Conservation (phyloP, 2,797 vertebrate species). For the Sebastiscus albofasciatus region DNA sequence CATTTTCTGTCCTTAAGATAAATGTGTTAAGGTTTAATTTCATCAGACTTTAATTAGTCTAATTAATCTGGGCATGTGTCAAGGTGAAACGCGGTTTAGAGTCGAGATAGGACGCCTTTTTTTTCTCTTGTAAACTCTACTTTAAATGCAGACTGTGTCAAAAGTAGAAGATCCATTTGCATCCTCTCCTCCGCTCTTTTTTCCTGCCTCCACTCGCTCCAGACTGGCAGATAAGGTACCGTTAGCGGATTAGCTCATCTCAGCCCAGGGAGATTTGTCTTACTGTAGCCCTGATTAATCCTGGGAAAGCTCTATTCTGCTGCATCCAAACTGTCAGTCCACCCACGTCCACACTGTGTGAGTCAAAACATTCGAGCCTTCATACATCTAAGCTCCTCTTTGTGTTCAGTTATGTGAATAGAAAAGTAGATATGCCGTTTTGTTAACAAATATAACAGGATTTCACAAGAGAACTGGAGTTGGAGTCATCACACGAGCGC, state of each 20-base stretch:
- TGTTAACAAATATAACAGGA: constrained; percentile 25
- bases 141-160: constrained; percentile 19
- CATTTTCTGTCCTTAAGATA: not conserved
- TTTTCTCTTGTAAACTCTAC: not conserved
- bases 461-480: constrained; percentile 11
- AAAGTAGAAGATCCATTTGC: constrained; percentile 25
- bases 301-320: constrained; percentile 50
- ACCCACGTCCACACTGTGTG: constrained; percentile 45
- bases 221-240: constrained; percentile 56
- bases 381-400: constrained; percentile 42
- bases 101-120: not conserved
- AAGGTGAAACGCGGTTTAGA: constrained; percentile 10
- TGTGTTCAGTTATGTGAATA: constrained; percentile 27
- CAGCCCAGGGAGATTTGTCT: constrained; percentile 59
- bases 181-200: constrained; percentile 8
- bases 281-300: constrained; percentile 61
- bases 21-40: constrained; percentile 8
- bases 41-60: constrained; percentile 13
- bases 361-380: constrained; percentile 43
- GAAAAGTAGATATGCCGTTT: constrained; percentile 30
- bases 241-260: constrained; percentile 64
- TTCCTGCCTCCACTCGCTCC: constrained; percentile 18
- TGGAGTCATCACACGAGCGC: not conserved
- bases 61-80: constrained; percentile 13
- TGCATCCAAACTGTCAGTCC: constrained; percentile 45